Evolutionary conservation across 2,797 vertebrate species (phyloP), one percentile per base, ranked within the genome.

Genomic region (Sebastiscus albofasciatus): DNA sequence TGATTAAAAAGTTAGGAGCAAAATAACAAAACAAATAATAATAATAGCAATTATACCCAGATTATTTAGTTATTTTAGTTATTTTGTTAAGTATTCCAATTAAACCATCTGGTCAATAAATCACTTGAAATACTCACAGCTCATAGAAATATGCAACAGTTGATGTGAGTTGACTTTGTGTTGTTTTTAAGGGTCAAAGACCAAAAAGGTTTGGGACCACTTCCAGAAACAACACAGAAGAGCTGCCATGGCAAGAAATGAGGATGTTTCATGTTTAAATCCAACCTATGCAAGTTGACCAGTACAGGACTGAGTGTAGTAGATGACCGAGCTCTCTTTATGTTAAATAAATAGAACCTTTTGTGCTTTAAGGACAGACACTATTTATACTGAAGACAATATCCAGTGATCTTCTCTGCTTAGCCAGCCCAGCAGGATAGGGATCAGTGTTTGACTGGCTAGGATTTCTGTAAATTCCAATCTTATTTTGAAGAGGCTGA

Each of bases 301-400:
- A 24, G 20, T 10, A 33, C 27, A 70, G 24, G 49, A 66, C 36
- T n/a, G 7, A 20, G 59, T 14, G 27, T 9, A 12, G 65, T 3
- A 29, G 14, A 13, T 26, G 34, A 31, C 18, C 14, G 18, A 49
- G 34, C 36, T 52, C n/a, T 22, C 20, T 10, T 27, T 52, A 11
- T 16, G 46, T 68, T 55, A 11, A 83, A 72, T 79, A 70, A 74
- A 69, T 42, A 68, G 11, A 14, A 65, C 29, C 8, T 60, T 33
- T 73, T 79, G 62, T 85, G 73, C 72, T 84, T 72, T 27, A 49
- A 58, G 72, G 66, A 80, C 60, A 52, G 52, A 76, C 61, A 55
- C 61, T 39, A 24, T 67, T 69, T 34, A 36, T 24, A 67, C 27
- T 13, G n/a, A 61, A 42, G 39, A 72, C 29, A 20, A 80, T 69